Base-by-base conservation (phyloP, 2,888 invertebrate genomes). In the Cantharis rufa region DNA sequence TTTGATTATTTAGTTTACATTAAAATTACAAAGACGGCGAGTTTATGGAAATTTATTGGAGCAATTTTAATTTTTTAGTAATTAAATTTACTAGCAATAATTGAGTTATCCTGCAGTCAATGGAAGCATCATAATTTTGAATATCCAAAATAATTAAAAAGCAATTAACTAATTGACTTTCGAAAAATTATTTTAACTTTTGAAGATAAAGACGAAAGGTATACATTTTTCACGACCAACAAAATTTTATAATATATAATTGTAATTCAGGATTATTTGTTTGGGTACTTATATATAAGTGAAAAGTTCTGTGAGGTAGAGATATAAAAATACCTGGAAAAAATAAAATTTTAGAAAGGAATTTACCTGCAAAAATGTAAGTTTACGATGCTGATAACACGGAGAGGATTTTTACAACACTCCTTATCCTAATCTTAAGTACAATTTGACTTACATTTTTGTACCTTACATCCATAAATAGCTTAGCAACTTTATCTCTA, bases 341-440 rank as follows among this genome's bases (percentile, higher is more conserved):
- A 48, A 48, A n/a, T 48, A 48, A 48, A 48, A 48, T 48, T 32
- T 48, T 48, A 48, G 48, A 48, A 48, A 48, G 27, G 27, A 24
- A 48, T 73, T 48, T 11, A 15, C 15, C 66, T 72, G 68, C 72
- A 72, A 48, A 64, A 71, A 15, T 72, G 72, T 16, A 16, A 21
- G 16, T 66, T 21, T 61, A 66, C 66, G 66, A 28, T 18, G 28
- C n/a, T 18, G 72, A 72, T 72, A 72, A 72, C 61, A 72, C 66
- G 61, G 32, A 48, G 48, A 66, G 66, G 66, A 61, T 66, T 48
- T 72, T 61, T 72, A 64, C 66, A 64, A 48, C 72, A 66, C 16
- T 21, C 27, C 64, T 71, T 71, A 71, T 71, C 64, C 64, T 71
- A 71, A 71, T 28, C 63, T 32, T 71, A 71, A 71, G 64, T 71